phyloP scores from a whole-genome alignment of 2,113 vertebrate species.

The Ovis aries region ARS-UI_Ramb_v3.0 NC_056055.1:3905001-3905500 shows the following conservation, averaged over 20 bases:
- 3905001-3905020: neutral
- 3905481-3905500: neutral
- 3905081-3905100: neutral
- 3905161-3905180: neutral
- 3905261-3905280: neutral
- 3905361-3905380: neutral
- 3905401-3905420: neutral
- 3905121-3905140: neutral
- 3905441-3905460: neutral
- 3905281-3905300: neutral
- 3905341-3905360: neutral
- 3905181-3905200: neutral
- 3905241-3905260: neutral
- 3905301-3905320: neutral
- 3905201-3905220: neutral
- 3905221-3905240: neutral
- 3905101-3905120: neutral
- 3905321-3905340: neutral
- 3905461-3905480: neutral
- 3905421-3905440: neutral
- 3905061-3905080: neutral
- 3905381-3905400: neutral
- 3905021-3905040: neutral
- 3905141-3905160: neutral
- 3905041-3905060: neutral